Evolutionary conservation across 1,140 invertebrate species (phyloP), one percentile per base, ranked within the genome.

Genomic region (Papilio polyxenes): DNA sequence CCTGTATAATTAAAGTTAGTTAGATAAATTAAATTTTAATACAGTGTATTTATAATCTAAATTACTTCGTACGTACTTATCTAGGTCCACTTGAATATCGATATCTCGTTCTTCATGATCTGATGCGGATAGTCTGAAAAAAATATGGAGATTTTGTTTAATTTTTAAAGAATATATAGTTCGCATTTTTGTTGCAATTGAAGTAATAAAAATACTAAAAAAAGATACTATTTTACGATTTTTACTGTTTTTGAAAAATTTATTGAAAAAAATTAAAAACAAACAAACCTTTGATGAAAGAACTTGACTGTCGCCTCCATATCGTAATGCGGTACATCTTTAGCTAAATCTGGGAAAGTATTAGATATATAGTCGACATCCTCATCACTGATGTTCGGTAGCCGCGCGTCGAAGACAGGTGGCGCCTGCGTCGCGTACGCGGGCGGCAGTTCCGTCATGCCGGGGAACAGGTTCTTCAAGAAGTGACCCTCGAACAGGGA

Each of bases 361-460:
- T 84, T 85, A 0, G 89, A 75, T 31, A 95, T 89, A 15, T 88
- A 89, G 11, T 92, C 87, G 0, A 94, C 91, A 53, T 95, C 94
- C 3, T 87, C 89, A 8, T 93, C 87, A 0, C 93, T 95, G 82
- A 98, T 95, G 85, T 96, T 95, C 2, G 98, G 98, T 53, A 98
- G 92, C 48, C 95, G 94, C 13, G 95, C 95, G 89, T 98, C 98
- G 88, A 98, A 98, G 11, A 95, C 93, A 0, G 96, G 94, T 0
- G 98, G 97, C 44, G 97, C 95, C 87, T 97, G 96, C 0, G 97
- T 98, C 3, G 98, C 98, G 92, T 98, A 99, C 0, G 96, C 92
- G 1, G 98, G 97, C 7, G 98, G 98, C 53, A 96, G 94, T 87
- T 99, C 98, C 75, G 97, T 96, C 92, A 99, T 96, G 0, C 98